Evolutionary conservation across 2,888 invertebrate species (phyloP).

Genomic region (Netelia virgata): DNA sequence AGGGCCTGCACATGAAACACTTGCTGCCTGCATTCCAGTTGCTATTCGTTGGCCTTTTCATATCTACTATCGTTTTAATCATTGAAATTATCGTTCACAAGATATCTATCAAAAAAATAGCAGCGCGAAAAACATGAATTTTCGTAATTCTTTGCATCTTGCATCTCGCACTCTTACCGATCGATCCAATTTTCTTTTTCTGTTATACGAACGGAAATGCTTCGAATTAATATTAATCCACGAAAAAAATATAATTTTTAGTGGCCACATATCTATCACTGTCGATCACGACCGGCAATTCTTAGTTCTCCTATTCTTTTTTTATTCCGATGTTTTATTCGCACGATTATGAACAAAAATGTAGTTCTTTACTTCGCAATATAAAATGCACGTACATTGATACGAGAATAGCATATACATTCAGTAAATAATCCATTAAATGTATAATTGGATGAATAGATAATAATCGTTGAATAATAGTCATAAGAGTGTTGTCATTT

Average conservation of each 20-base stretch:
- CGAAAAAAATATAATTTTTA: too few relatives aligned
- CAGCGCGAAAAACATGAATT: neutral
- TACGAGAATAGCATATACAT: neutral
- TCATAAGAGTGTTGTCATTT: neutral
- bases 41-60: neutral
- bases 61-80: neutral
- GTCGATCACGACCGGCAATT: too few relatives aligned
- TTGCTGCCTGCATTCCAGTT: neutral
- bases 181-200: too few relatives aligned
- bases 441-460: neutral
- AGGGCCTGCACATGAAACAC: neutral
- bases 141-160: neutral
- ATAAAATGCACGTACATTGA: neutral
- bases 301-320: too few relatives aligned
- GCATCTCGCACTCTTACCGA: neutral
- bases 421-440: neutral
- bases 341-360: too few relatives aligned
- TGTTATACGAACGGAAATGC: too few relatives aligned
- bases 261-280: too few relatives aligned
- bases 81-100: neutral
- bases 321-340: too few relatives aligned
- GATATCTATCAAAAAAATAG: neutral
- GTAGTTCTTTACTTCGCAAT: too few relatives aligned
- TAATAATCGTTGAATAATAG: neutral
- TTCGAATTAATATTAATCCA: too few relatives aligned